Percentiles rank a stretch among this genome's conserved stretches.
Evolutionary conservation across 2,888 invertebrate species (phyloP).

Genomic region (Disparrhopalites patrizii): DNA sequence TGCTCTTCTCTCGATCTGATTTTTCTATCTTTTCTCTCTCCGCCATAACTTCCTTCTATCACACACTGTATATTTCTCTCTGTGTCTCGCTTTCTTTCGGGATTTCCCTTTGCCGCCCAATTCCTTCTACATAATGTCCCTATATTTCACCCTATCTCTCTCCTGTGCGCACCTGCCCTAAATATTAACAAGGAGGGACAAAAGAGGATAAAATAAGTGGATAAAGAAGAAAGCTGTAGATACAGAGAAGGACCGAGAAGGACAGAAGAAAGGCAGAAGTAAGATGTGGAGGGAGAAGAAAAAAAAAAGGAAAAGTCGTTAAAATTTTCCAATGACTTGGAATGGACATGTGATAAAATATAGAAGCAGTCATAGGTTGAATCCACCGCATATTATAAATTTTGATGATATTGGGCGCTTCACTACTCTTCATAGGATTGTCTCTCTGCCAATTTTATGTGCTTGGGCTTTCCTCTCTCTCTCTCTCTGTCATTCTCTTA

Average conservation of each 20-base stretch:
- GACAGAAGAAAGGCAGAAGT: neutral
- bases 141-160: no score
- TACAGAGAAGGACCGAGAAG: neutral
- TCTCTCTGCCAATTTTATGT: slow-evolving; percentile 35
- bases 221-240: neutral
- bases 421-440: slow-evolving; percentile 19
- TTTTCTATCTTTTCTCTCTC: no score
- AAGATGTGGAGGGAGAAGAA: neutral
- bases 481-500: slow-evolving; percentile 5
- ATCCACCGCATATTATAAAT: slow-evolving; percentile 32
- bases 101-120: no score
- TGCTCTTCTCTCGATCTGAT: no score
- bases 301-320: slow-evolving; percentile 6
- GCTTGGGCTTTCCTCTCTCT: slow-evolving; percentile 14
- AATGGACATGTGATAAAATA: slow-evolving; percentile 11
- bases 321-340: slow-evolving; percentile 15
- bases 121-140: no score
- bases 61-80: no score
- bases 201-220: neutral
- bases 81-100: no score
- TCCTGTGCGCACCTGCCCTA: neutral
- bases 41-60: no score
- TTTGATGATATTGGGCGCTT: slow-evolving; percentile 34
- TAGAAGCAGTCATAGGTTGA: slow-evolving; percentile 7
- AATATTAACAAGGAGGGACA: neutral